phyloP scores from a whole-genome alignment of 2,113 vertebrate species.

The Sapayoa aenigma region DNA sequence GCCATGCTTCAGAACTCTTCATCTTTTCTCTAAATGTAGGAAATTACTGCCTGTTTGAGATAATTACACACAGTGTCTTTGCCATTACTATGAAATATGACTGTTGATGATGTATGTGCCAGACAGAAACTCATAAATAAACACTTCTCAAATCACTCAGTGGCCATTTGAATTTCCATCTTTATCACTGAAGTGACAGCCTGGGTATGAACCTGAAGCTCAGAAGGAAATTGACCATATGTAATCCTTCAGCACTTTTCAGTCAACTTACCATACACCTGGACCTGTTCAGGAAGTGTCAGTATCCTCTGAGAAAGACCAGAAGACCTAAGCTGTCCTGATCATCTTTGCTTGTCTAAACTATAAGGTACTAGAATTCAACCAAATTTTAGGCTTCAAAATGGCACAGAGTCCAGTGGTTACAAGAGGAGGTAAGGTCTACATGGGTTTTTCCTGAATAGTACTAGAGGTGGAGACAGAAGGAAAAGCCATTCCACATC shows the following conservation, averaged over 20 bases:
- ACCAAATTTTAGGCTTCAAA: background rate
- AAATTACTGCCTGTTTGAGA: background rate
- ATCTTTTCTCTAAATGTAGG: background rate
- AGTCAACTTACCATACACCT: background rate
- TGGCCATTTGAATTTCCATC: background rate
- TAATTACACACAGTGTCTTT: background rate
- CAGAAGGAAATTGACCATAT: background rate
- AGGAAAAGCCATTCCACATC: background rate
- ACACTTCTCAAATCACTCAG: background rate
- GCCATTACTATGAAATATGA: slow-evolving; percentile 4
- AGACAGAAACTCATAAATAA: slow-evolving; percentile 22
- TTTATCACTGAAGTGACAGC: background rate
- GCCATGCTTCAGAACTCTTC: background rate
- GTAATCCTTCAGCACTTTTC: background rate
- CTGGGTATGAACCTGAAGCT: background rate
- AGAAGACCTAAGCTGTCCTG: background rate
- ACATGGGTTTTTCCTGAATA: background rate
- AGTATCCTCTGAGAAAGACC: background rate
- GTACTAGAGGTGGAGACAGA: background rate
- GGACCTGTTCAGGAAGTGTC: background rate
- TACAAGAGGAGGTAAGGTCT: background rate
- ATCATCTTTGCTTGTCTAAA: background rate
- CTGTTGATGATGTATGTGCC: background rate
- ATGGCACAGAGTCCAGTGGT: fast-evolving
- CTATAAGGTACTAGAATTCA: background rate